Base-by-base conservation (phyloP, 2,797 vertebrate genomes). In the Emydoidea blandingii region DNA sequence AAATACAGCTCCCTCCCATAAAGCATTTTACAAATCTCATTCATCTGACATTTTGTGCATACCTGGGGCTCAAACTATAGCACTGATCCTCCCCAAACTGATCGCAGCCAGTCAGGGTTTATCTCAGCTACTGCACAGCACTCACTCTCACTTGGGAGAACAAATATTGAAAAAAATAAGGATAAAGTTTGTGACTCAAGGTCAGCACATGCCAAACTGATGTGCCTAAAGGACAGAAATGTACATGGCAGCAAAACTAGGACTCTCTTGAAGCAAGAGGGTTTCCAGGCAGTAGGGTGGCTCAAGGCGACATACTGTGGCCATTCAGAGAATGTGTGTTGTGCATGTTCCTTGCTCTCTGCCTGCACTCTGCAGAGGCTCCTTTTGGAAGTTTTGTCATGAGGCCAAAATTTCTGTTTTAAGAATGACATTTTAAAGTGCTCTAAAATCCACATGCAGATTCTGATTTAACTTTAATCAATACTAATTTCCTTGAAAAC, bases 11-110 rank as follows among this genome's bases (percentile, higher is more conserved):
- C 12, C 54, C 2, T 1, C 91, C 74, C 79, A 90, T 96, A 96
- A 83, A 81, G 23, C 62, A 78, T 95, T 96, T 94, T 82, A 89
- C 25, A 94, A 87, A 93, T 84, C 78, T 96, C 53, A 79, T 92
- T 89, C 85, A 91, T 91, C 56, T 95, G 90, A 87, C 93, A 87
- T 90, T 92, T 53, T 91, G 57, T 87, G 89, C 74, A 65, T 82
- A 2, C 79, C 47, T 90, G 90, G 87, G 65, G 62, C 29, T 87
- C 14, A 12, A 47, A 37, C 76, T 95, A 86, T 89, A 84, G 79
- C 89, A 91, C 82, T 83, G 84, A 85, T 72, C 89, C 83, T 92
- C 57, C 83, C n/a, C 65, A 84, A 57, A 83, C 62, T 74, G 78
- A 92, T 93, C 65, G 88, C 80, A 91, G 57, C 89, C 65, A 41